A percentile compares a stretch with the other conserved stretches of the same genome.
Evolutionary conservation across 35 echinoderm and acorn worm genomes (phyloP).

Genomic region (Apostichopus parvimensis): DNA sequence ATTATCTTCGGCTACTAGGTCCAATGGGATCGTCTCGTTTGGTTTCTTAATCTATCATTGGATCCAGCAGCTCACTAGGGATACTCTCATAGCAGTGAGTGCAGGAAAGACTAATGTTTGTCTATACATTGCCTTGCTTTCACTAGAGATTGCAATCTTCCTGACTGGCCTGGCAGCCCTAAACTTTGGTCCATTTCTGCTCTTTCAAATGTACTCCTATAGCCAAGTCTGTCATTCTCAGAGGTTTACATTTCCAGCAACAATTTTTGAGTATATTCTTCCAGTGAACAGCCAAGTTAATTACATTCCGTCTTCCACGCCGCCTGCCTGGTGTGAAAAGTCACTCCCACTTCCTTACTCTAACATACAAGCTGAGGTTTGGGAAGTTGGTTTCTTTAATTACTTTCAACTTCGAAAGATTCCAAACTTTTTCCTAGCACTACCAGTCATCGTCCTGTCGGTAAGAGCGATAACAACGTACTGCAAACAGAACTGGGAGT

Average conservation of each 20-base stretch:
- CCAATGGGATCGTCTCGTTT: slow-evolving; percentile 83
- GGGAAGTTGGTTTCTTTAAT: slow-evolving; percentile 87
- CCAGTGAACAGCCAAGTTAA: slow-evolving; percentile 8
- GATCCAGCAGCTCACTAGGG: slow-evolving; percentile 16
- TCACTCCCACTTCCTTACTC: slow-evolving; percentile 72
- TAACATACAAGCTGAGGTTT: slow-evolving; percentile 79
- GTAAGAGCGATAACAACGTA: slow-evolving; percentile 46
- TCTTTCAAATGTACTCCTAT: slow-evolving; percentile 80
- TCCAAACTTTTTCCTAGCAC: slow-evolving; percentile 89
- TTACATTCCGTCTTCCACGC: not conserved
- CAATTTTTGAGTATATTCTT: slow-evolving; percentile 30
- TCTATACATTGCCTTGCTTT: not conserved
- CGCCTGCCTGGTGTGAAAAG: slow-evolving; percentile 66
- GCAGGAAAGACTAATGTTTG: slow-evolving; percentile 20
- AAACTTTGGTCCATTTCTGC: slow-evolving; percentile 59
- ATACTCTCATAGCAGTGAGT: not conserved
- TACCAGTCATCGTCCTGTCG: slow-evolving; percentile 74
- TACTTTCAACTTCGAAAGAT: slow-evolving; percentile 90
- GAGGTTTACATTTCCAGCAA: slow-evolving; percentile 11
- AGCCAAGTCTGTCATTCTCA: slow-evolving; percentile 59
- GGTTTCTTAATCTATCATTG: slow-evolving; percentile 75
- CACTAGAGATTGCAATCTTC: slow-evolving; percentile 21
- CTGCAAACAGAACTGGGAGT: slow-evolving; percentile 59
- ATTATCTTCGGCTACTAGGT: slow-evolving; percentile 59
- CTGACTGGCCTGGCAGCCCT: slow-evolving; percentile 47